A percentile compares a stretch with the other conserved stretches of the same genome.
These are phyloP conservation scores for Drosophila tsacasi DNA, from an alignment of 1,140 invertebrate species.

Conservation along the genomic window DNA sequence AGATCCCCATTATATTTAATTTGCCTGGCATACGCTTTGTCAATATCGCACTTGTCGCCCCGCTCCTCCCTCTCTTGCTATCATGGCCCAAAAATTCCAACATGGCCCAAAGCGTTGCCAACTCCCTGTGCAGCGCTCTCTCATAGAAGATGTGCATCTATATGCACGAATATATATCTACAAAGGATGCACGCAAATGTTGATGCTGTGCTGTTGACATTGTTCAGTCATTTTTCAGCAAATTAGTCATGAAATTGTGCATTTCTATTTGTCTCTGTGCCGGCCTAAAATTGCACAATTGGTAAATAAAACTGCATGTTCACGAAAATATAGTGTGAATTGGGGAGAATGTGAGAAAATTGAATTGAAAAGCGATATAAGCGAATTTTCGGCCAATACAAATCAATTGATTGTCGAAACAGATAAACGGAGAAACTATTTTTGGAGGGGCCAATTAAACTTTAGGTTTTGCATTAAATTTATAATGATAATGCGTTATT, in stretches of 20 bases:
- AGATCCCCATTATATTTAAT: constrained; percentile 76
- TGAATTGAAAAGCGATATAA: constrained; percentile 31
- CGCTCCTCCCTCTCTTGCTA: background rate
- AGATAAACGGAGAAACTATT: background rate
- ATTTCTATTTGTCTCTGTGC: constrained; percentile 63
- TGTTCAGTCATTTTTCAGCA: constrained; percentile 73
- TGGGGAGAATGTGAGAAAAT: constrained; percentile 31
- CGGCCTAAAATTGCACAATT: constrained; percentile 46
- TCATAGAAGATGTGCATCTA: constrained; percentile 4
- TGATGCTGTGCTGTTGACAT: constrained; percentile 51
- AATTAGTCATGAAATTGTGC: constrained; percentile 75
- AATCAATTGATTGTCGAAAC: constrained; percentile 24
- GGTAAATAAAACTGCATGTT: constrained; percentile 28
- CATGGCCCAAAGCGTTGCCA: constrained; percentile 69
- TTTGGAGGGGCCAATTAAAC: background rate
- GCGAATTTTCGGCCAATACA: constrained; percentile 10
- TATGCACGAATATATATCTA: constrained; percentile 10
- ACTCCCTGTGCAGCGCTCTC: constrained; percentile 60
- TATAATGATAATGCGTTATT: background rate
- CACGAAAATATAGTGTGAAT: constrained; percentile 33
- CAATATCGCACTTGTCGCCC: constrained; percentile 60
- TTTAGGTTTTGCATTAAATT: background rate
- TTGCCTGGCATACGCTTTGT: constrained; percentile 78
- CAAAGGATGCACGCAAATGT: constrained; percentile 67
- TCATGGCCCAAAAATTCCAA: constrained; percentile 59